A percentile compares a stretch with the other conserved stretches of the same genome.
Conservation (phyloP, 2,113 vertebrate genomes). For the Brachyhypopomus occidentalis region DNA sequence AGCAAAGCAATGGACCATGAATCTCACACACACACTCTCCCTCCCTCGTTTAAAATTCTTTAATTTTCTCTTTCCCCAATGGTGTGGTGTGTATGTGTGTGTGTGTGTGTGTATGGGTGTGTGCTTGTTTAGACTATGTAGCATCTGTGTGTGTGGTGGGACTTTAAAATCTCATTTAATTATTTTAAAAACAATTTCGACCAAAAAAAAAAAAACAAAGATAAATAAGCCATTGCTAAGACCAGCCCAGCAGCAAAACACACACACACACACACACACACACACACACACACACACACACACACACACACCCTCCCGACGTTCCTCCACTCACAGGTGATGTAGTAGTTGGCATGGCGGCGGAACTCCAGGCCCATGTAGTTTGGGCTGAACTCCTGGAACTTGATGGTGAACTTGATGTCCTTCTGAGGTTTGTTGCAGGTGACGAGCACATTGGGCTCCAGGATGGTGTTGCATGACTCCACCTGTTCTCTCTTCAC, state of each 20-base stretch:
- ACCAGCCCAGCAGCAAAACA: too few relatives aligned
- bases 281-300: too few relatives aligned
- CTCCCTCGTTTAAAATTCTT: slow-evolving; percentile 14
- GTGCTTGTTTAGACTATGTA: too few relatives aligned
- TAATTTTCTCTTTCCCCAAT: not conserved
- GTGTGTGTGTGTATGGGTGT: too few relatives aligned
- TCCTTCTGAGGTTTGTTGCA: slow-evolving; percentile 87
- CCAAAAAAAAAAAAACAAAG: too few relatives aligned
- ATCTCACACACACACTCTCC: not conserved
- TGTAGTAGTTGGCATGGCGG: slow-evolving; percentile 88
- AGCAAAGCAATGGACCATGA: slow-evolving; percentile 44
- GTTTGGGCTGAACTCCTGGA: slow-evolving; percentile 91
- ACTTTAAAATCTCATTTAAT: too few relatives aligned
- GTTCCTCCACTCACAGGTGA: slow-evolving; percentile 91
- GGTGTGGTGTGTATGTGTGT: too few relatives aligned
- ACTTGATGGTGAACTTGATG: slow-evolving; percentile 90
- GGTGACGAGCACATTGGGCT: slow-evolving; percentile 85
- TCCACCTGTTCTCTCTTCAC: slow-evolving; percentile 82
- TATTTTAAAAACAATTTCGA: too few relatives aligned
- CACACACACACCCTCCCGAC: too few relatives aligned
- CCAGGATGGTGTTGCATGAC: slow-evolving; percentile 83
- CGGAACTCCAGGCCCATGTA: slow-evolving; percentile 90
- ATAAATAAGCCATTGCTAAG: too few relatives aligned
- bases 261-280: too few relatives aligned
- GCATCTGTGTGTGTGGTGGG: too few relatives aligned